phyloP scores from a whole-genome alignment of 2,888 invertebrate genomes.

The Harpagoxenus sublaevis region DNA sequence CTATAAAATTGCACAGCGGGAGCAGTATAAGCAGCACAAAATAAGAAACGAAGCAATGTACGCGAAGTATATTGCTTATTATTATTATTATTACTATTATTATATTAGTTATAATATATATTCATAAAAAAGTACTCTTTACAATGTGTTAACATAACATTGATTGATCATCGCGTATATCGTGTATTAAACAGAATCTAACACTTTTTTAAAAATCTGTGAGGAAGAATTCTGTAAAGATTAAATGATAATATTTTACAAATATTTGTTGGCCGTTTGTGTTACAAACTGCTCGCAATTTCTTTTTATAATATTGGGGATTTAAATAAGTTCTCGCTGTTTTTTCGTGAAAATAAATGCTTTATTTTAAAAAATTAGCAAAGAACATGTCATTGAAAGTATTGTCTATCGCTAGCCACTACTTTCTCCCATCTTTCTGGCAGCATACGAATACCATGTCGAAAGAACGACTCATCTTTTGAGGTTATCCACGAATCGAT shows the following conservation, averaged over 20 bases:
- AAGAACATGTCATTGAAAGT: too few relatives aligned
- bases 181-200: background rate
- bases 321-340: too few relatives aligned
- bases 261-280: background rate
- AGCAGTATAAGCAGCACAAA: background rate
- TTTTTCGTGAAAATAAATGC: too few relatives aligned
- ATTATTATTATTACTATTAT: too few relatives aligned
- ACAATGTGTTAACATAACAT: background rate
- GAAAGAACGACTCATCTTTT: too few relatives aligned
- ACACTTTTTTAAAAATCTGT: background rate
- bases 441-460: too few relatives aligned
- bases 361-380: too few relatives aligned
- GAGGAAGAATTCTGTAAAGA: background rate
- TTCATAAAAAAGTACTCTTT: background rate
- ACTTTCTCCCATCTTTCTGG: too few relatives aligned
- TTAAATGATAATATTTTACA: background rate
- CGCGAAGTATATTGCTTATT: background rate
- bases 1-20: background rate
- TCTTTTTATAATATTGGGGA: background rate
- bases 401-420: too few relatives aligned
- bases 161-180: background rate
- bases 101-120: background rate
- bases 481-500: too few relatives aligned
- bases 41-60: background rate
- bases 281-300: background rate